A percentile compares a stretch with the other conserved stretches of the same genome.
These are phyloP conservation scores for Holocentrus rufus DNA, from an alignment of 2,797 vertebrate species.

Conservation along the genomic window DNA sequence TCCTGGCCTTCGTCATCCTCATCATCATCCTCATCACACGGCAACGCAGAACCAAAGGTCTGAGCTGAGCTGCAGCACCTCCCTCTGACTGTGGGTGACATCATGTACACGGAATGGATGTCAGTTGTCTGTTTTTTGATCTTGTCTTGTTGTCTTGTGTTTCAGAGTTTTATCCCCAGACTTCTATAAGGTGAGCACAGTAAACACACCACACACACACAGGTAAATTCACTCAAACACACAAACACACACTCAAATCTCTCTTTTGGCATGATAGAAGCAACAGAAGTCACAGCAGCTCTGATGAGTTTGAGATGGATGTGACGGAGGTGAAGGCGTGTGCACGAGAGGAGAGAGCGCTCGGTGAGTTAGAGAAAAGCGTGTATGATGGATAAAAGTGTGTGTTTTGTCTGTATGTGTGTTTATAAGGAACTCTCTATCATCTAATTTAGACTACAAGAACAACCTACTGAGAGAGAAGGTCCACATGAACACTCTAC, in stretches of 20 bases:
- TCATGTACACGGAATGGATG: not conserved
- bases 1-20: slow-evolving; percentile 88
- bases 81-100: not conserved
- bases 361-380: slow-evolving; percentile 79
- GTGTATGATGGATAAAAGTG: not conserved
- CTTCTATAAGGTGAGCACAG: slow-evolving; percentile 80
- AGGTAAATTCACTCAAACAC: not conserved
- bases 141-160: slow-evolving; percentile 29
- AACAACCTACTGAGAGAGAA: slow-evolving; percentile 96
- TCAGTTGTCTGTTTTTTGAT: slow-evolving; percentile 10
- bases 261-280: slow-evolving; percentile 42
- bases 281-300: slow-evolving; percentile 81
- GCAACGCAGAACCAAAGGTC: slow-evolving; percentile 83
- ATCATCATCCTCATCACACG: slow-evolving; percentile 85
- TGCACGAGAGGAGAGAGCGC: slow-evolving; percentile 83
- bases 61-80: slow-evolving; percentile 13
- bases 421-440: not conserved
- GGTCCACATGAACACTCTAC: slow-evolving; percentile 79
- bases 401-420: not conserved
- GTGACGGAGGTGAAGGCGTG: slow-evolving; percentile 77
- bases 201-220: not conserved
- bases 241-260: slow-evolving; percentile 12
- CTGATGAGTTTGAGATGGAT: slow-evolving; percentile 84
- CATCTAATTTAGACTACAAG: slow-evolving; percentile 87
- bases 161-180: slow-evolving; percentile 82